A percentile compares a stretch with the other conserved stretches of the same genome.
These are phyloP conservation scores for Rafetus swinhoei DNA, from an alignment of 2,113 vertebrate genomes.

Conservation along the genomic window DNA sequence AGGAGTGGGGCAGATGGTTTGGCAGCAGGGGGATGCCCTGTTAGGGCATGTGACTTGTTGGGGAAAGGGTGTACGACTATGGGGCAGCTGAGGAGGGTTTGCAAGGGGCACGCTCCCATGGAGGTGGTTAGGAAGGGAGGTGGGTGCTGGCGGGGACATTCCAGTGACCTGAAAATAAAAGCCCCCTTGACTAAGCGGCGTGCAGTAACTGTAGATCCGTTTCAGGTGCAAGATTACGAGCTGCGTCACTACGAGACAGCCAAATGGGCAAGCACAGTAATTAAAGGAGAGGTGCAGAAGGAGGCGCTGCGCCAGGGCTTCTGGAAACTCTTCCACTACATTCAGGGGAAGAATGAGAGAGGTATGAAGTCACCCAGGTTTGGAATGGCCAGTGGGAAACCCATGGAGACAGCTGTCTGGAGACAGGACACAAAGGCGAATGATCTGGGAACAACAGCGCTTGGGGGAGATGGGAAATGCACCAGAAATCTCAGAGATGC, in stretches of 20 bases:
- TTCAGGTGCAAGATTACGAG: constrained; percentile 57
- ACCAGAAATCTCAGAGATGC: neutral
- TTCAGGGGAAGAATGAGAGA: constrained; percentile 64
- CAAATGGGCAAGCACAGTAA: constrained; percentile 58
- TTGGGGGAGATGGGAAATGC: neutral
- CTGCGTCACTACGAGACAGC: constrained; percentile 38
- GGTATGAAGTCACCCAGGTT: neutral
- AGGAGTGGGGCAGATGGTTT: neutral
- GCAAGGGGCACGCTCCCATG: neutral
- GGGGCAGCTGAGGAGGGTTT: neutral
- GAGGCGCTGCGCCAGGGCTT: constrained; percentile 60
- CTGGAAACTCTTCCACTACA: constrained; percentile 70
- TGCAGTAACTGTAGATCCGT: neutral
- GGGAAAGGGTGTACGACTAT: neutral
- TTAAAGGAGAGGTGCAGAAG: constrained; percentile 49
- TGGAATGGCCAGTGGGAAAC: neutral
- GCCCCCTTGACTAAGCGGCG: neutral
- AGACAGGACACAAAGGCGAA: rapidly evolving
- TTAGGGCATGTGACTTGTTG: neutral
- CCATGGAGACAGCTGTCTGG: rapidly evolving
- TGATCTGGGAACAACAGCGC: neutral
- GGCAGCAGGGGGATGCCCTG: neutral
- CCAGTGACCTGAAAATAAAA: neutral
- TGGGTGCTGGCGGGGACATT: neutral
- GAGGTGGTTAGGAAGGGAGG: neutral